phyloP scores from a whole-genome alignment of 2,888 invertebrate species.

The Noctua janthina region DNA sequence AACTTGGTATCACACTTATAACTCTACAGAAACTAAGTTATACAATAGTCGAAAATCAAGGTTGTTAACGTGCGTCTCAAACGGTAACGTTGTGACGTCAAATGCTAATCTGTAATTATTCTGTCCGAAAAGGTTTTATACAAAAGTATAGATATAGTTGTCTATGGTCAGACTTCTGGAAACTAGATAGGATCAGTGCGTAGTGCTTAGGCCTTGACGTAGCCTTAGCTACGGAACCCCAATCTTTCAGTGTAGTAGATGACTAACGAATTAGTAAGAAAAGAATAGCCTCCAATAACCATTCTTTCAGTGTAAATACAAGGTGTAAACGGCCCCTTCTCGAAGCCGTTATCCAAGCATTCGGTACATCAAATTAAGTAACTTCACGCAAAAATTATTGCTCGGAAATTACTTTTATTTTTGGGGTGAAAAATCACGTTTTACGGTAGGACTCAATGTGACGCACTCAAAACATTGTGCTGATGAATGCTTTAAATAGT shows the following conservation, averaged over 20 bases:
- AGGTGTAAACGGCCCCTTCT: too few species aligned
- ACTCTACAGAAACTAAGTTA: not conserved
- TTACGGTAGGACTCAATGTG: too few species aligned
- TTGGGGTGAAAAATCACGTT: too few species aligned
- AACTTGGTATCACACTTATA: not conserved
- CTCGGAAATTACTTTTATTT: too few species aligned
- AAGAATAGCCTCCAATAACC: not conserved
- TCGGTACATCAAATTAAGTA: too few species aligned
- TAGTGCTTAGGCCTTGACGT: slow-evolving; percentile 18
- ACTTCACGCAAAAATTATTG: too few species aligned
- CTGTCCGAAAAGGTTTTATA: slow-evolving; percentile 35
- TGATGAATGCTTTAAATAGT: too few species aligned
- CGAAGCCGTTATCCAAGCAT: too few species aligned
- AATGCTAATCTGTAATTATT: slow-evolving; percentile 44
- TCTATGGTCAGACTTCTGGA: slow-evolving; percentile 30
- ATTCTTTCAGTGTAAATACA: not conserved
- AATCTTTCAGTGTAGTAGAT: slow-evolving; percentile 19
- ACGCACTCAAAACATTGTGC: too few species aligned
- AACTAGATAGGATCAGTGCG: slow-evolving; percentile 19
- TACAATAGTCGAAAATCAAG: slow-evolving; percentile 3
- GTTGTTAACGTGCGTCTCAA: slow-evolving; percentile 43
- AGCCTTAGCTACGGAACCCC: slow-evolving; percentile 32
- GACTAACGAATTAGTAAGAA: not conserved
- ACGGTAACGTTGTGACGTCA: slow-evolving; percentile 47
- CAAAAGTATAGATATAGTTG: slow-evolving; percentile 5